Conservation (phyloP, 2,797 vertebrate genomes). For the Leptatherina wallacei region DNA sequence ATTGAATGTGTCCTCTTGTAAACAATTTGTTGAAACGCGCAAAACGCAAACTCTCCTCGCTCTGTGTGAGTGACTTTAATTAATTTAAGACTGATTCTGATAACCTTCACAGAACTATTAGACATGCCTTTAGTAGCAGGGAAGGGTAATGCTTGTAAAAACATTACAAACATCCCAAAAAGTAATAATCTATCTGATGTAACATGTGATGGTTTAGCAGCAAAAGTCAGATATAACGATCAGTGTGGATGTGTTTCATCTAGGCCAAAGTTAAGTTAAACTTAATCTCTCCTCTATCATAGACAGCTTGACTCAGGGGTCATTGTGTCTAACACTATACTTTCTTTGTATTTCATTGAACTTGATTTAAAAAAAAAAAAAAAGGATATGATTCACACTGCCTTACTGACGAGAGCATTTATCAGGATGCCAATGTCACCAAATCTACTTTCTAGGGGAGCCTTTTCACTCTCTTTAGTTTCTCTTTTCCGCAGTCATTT, state of each 20-base stretch:
- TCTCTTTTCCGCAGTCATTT: constrained; percentile 6
- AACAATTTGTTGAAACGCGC: constrained; percentile 79
- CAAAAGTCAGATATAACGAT: constrained; percentile 5
- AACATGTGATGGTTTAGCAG: constrained; percentile 1
- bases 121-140: constrained; percentile 15
- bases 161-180: constrained; percentile 27
- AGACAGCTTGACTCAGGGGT: constrained; percentile 56
- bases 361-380: constrained; percentile 16
- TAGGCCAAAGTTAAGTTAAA: constrained; percentile 29
- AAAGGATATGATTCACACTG: constrained; percentile 11
- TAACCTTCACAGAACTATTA: constrained; percentile 73
- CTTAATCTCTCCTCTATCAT: constrained; percentile 9
- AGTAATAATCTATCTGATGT: constrained; percentile 14
- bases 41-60: constrained; percentile 58
- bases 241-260: not conserved
- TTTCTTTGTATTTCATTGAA: constrained; percentile 69
- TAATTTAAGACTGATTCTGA: constrained; percentile 67
- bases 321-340: constrained; percentile 52
- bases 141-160: constrained; percentile 10
- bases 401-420: constrained; percentile 13
- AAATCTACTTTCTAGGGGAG: constrained; percentile 72
- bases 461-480: constrained; percentile 11
- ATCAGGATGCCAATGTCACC: constrained; percentile 46
- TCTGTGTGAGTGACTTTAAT: constrained; percentile 64
- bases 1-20: constrained; percentile 81